Evolutionary conservation across 1,140 invertebrate species (phyloP).

Genomic region (Hylaeus anthracinus): DNA sequence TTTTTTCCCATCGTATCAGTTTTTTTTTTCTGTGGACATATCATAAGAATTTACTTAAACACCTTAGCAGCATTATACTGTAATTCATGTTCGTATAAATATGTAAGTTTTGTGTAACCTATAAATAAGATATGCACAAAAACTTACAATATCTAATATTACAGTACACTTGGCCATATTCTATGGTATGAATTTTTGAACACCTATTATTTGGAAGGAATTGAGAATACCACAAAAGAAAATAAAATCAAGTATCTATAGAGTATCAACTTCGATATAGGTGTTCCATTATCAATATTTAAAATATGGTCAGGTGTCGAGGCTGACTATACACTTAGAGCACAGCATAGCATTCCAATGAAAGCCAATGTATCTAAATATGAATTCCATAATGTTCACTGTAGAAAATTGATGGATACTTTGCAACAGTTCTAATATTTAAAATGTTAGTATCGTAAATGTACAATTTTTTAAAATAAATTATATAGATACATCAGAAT

Average conservation of each 20-base stretch:
- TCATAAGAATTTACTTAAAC: slow-evolving; percentile 80
- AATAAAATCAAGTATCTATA: neutral
- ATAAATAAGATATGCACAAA: slow-evolving; percentile 58
- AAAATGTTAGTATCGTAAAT: slow-evolving; percentile 10
- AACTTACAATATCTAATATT: slow-evolving; percentile 62
- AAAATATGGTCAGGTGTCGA: slow-evolving; percentile 57
- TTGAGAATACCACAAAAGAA: neutral
- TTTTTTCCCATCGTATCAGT: slow-evolving; percentile 79
- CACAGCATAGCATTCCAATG: slow-evolving; percentile 16
- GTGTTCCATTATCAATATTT: slow-evolving; percentile 9
- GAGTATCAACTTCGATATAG: slow-evolving; percentile 10
- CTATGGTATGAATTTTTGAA: slow-evolving; percentile 10
- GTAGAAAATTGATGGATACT: slow-evolving; percentile 35
- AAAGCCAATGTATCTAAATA: slow-evolving; percentile 60
- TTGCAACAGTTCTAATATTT: slow-evolving; percentile 28
- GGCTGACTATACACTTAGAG: slow-evolving; percentile 18
- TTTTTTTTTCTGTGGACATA: slow-evolving; percentile 81
- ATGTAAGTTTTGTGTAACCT: slow-evolving; percentile 63
- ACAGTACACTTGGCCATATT: slow-evolving; percentile 55
- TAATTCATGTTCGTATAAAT: slow-evolving; percentile 59
- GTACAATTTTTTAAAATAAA: slow-evolving; percentile 8
- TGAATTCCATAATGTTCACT: slow-evolving; percentile 22
- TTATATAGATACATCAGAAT: slow-evolving; percentile 59
- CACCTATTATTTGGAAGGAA: neutral
- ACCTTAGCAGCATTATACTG: slow-evolving; percentile 54